Evolutionary conservation across 2,113 vertebrate species (phyloP).

Genomic region (Speoplatyrhinus poulsoni): DNA sequence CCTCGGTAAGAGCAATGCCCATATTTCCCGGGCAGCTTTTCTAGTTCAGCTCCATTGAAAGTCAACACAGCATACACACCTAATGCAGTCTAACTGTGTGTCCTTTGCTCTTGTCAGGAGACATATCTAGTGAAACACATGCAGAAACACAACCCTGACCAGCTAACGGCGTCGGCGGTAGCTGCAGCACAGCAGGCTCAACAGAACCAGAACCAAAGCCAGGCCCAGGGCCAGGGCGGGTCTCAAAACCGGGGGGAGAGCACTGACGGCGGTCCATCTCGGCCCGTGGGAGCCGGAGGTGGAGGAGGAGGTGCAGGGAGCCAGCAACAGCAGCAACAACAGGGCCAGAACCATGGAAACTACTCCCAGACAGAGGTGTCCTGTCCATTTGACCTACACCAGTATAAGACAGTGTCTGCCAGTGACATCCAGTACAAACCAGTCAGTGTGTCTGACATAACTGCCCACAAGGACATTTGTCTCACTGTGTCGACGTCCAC

Average conservation of each 20-base stretch:
- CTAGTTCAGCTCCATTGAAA: constrained; percentile 54
- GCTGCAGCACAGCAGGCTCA: constrained; percentile 67
- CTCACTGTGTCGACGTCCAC: constrained; percentile 93
- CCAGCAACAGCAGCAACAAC: constrained; percentile 37
- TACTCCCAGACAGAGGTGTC: constrained; percentile 72
- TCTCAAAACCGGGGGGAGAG: constrained; percentile 53
- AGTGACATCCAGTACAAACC: constrained; percentile 80
- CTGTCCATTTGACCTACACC: constrained; percentile 94
- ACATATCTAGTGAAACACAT: constrained; percentile 99
- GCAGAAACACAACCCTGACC: constrained; percentile 94
- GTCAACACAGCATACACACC: constrained; percentile 56
- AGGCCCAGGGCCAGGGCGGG: constrained; percentile 68
- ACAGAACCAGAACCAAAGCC: constrained; percentile 78
- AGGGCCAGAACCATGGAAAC: constrained; percentile 71
- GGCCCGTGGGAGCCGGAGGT: constrained; percentile 58
- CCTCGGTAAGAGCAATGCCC: constrained; percentile 85
- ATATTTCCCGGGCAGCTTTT: constrained; percentile 57
- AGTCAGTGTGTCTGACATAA: constrained; percentile 72
- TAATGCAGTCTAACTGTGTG: constrained; percentile 59
- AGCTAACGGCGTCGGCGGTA: constrained; percentile 59
- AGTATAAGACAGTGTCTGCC: constrained; percentile 89
- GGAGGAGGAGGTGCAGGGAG: constrained; percentile 70
- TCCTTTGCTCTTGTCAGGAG: constrained; percentile 81
- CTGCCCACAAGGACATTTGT: constrained; percentile 96
- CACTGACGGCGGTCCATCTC: constrained; percentile 67